Evolutionary conservation across 2,888 invertebrate species (phyloP).

Genomic region (Maniola hyperantus): DNA sequence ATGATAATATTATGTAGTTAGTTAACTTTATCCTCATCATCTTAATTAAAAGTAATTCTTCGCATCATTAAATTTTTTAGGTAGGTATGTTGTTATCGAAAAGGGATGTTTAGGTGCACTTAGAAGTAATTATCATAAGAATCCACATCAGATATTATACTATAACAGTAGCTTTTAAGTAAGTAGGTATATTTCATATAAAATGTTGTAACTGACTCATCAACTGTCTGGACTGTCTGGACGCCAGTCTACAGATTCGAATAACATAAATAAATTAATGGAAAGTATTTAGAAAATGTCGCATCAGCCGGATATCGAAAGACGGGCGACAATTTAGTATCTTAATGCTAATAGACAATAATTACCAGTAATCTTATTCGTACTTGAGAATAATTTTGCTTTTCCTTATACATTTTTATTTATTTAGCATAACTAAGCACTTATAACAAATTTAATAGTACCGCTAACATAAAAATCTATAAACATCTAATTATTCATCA

Average conservation of each 20-base stretch:
- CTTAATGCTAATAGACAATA: constrained; percentile 22
- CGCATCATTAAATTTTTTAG: too few relatives aligned
- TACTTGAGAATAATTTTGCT: constrained; percentile 36
- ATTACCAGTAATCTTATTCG: constrained; percentile 27
- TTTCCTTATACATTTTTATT: constrained; percentile 12
- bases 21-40: too few relatives aligned
- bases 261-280: constrained; percentile 43
- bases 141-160: too few relatives aligned
- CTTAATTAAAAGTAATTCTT: too few relatives aligned
- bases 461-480: neutral
- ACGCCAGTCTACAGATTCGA: constrained; percentile 16
- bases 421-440: neutral
- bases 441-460: neutral
- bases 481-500: neutral
- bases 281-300: constrained; percentile 45
- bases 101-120: too few relatives aligned
- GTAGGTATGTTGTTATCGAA: too few relatives aligned
- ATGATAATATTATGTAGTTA: too few relatives aligned
- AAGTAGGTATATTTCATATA: too few relatives aligned
- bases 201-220: too few relatives aligned
- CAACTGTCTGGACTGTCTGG: neutral
- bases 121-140: too few relatives aligned
- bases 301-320: constrained; percentile 42
- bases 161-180: too few relatives aligned
- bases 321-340: constrained; percentile 19